These are phyloP conservation scores for Watsonalla cultraria DNA, from an alignment of 2,888 invertebrate species.

Conservation along the genomic window DNA sequence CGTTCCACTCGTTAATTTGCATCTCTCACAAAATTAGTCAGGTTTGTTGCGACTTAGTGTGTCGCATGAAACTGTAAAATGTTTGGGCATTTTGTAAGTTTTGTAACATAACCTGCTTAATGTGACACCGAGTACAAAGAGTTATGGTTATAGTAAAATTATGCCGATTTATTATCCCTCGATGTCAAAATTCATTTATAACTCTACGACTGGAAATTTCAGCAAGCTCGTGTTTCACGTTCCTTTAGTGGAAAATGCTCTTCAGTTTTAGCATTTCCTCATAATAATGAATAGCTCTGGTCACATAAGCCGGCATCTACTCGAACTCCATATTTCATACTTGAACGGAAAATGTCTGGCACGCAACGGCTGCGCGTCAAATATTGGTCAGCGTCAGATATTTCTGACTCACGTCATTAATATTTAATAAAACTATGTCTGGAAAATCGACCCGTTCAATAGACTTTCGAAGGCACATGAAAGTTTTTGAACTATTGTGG, in stretches of 20 bases:
- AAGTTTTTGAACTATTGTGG: not conserved
- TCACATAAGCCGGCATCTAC: constrained; percentile 34
- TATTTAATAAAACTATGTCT: constrained; percentile 44
- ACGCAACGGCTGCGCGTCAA: constrained; percentile 42
- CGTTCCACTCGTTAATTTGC: not conserved
- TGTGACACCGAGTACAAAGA: no score
- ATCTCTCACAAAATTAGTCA: not conserved
- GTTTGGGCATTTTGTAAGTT: no score
- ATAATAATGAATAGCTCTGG: constrained; percentile 30
- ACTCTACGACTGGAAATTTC: not conserved
- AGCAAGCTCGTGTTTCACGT: not conserved
- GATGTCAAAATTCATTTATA: not conserved
- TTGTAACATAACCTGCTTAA: no score
- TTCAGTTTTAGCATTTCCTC: constrained; percentile 44
- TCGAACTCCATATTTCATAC: constrained; percentile 58
- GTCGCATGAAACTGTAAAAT: no score
- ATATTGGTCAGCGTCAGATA: constrained; percentile 54
- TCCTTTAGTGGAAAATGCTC: not conserved
- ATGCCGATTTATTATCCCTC: no score
- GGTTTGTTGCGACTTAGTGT: not conserved
- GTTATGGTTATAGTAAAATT: no score
- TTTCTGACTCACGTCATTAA: constrained; percentile 58
- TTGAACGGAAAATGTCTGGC: constrained; percentile 46
- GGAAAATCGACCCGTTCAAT: constrained; percentile 14
- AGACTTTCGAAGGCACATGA: not conserved